A percentile compares a stretch with the other conserved stretches of the same genome.
Conservation (phyloP, 2,888 invertebrate species). For the Lasioglossum figueresi region DNA sequence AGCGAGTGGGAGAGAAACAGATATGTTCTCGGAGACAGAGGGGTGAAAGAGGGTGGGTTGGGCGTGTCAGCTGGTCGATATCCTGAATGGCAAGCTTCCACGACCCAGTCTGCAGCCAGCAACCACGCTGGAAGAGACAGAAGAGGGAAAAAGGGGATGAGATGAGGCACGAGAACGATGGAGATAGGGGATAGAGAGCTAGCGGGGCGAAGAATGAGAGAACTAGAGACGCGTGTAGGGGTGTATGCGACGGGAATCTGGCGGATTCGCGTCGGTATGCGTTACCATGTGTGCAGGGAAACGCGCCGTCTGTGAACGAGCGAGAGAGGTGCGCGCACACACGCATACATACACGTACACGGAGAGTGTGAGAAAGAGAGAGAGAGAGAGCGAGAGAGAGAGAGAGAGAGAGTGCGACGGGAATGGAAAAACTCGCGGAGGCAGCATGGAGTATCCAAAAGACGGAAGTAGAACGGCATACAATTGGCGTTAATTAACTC, state of each 20-base stretch:
- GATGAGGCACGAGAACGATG: not conserved
- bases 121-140: constrained; percentile 42
- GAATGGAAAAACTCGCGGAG: constrained; percentile 35
- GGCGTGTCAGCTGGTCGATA: constrained; percentile 82
- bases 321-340: not conserved
- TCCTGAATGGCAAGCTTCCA: constrained; percentile 77
- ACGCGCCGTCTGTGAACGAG: not conserved
- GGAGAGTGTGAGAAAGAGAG: too few species aligned
- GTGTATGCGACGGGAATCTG: constrained; percentile 25
- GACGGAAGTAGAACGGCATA: constrained; percentile 64
- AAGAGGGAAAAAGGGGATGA: constrained; percentile 15
- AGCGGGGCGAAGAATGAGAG: constrained; percentile 21
- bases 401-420: not conserved
- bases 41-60: constrained; percentile 59
- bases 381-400: too few species aligned
- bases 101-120: constrained; percentile 69
- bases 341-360: not conserved
- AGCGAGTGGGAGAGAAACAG: constrained; percentile 6
- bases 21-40: constrained; percentile 20
- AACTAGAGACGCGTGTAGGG: constrained; percentile 25
- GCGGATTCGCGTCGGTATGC: not conserved
- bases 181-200: not conserved
- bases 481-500: constrained; percentile 69
- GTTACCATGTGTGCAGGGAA: not conserved
- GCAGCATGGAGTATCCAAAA: constrained; percentile 45